phyloP scores from a whole-genome alignment of 2,888 invertebrate genomes.

The Alloplasta piceator region DNA sequence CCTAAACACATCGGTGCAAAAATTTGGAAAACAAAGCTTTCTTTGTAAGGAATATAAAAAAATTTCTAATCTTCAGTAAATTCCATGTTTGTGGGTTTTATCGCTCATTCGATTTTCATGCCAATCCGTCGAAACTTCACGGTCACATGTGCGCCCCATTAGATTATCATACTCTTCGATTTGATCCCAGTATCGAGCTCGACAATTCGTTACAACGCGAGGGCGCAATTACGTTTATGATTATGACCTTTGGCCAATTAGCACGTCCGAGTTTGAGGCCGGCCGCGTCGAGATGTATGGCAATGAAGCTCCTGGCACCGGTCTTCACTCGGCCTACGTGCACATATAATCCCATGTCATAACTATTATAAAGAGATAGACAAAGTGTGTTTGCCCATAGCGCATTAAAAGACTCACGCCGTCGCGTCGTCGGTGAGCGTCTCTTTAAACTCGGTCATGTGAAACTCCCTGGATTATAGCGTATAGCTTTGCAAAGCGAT shows the following conservation, averaged over 20 bases:
- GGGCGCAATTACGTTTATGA: conserved; percentile 75
- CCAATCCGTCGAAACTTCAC: no score
- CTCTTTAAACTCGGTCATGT: conserved; percentile 77
- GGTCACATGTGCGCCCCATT: no score
- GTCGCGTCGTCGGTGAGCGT: conserved; percentile 42
- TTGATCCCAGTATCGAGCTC: conserved; percentile 38
- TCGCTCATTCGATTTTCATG: no score
- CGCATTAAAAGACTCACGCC: conserved; percentile 37
- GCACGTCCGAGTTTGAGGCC: conserved; percentile 61
- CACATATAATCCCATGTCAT: conserved; percentile 75
- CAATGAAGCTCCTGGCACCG: conserved; percentile 65
- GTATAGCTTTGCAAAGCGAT: conserved; percentile 26
- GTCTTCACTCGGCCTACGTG: conserved; percentile 65
- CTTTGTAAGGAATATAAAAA: no score
- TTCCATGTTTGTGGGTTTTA: no score
- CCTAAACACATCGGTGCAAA: no score
- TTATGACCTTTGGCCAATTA: conserved; percentile 80
- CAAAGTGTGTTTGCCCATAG: conserved; percentile 47
- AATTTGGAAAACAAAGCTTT: no score
- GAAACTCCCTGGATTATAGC: conserved; percentile 70
- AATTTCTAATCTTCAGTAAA: no score
- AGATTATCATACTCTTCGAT: not conserved
- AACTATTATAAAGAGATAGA: conserved; percentile 69
- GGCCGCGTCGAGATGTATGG: conserved; percentile 49
- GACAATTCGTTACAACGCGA: conserved; percentile 36